Percentiles rank a stretch among this genome's conserved stretches.
phyloP scores from a whole-genome alignment of 2,797 vertebrate genomes.

The Melanotaenia boesemani region DNA sequence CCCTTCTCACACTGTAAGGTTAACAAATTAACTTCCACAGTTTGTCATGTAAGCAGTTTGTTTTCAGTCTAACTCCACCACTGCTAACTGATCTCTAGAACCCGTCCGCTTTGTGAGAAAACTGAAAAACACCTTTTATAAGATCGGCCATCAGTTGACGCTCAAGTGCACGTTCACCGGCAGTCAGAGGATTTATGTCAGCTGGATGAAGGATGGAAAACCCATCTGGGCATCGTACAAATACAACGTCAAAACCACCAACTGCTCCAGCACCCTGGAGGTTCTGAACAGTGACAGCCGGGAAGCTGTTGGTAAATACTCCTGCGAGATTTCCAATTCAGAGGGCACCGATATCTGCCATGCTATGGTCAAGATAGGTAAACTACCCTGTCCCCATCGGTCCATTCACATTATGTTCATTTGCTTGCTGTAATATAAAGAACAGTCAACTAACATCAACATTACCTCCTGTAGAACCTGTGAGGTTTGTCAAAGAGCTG shows the following conservation, averaged over 20 bases:
- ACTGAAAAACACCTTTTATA: slow-evolving; percentile 85
- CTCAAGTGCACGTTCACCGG: slow-evolving; percentile 87
- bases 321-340: slow-evolving; percentile 88
- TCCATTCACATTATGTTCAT: neutral
- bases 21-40: neutral
- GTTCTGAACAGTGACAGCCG: slow-evolving; percentile 82
- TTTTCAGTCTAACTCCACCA: neutral
- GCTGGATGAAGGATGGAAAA: slow-evolving; percentile 91
- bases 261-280: slow-evolving; percentile 84
- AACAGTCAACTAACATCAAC: neutral
- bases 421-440: neutral
- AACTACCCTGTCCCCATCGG: neutral
- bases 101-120: slow-evolving; percentile 87
- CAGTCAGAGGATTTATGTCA: slow-evolving; percentile 86
- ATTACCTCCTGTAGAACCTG: slow-evolving; percentile 68
- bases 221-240: slow-evolving; percentile 86
- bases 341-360: slow-evolving; percentile 86
- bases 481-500: slow-evolving; percentile 88
- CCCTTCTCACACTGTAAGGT: neutral
- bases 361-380: slow-evolving; percentile 75
- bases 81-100: slow-evolving; percentile 4
- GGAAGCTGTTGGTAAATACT: slow-evolving; percentile 87
- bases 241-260: slow-evolving; percentile 66
- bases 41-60: neutral
- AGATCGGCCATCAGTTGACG: slow-evolving; percentile 64